These are phyloP conservation scores for Leptinotarsa rubiginosa DNA, from an alignment of 2,888 invertebrate species.

Conservation along the genomic window DNA sequence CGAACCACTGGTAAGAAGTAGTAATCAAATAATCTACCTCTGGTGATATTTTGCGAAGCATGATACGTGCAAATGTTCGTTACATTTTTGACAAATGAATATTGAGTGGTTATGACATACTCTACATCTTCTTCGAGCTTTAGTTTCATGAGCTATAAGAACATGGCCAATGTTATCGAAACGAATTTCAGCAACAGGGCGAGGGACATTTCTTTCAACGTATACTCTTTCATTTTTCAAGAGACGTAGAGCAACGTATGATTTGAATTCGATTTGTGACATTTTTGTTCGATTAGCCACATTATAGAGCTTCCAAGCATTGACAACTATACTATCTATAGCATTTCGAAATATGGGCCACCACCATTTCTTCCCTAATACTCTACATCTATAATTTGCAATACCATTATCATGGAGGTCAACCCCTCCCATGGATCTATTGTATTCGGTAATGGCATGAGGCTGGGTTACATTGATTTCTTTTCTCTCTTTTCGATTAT, in stretches of 20 bases:
- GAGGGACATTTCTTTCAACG: constrained; percentile 24
- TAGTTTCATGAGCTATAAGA: constrained; percentile 27
- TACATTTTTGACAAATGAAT: constrained; percentile 28
- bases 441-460: constrained; percentile 27
- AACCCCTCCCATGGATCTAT: constrained; percentile 31
- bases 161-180: constrained; percentile 32
- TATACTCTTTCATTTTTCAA: constrained; percentile 28
- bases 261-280: constrained; percentile 46
- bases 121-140: constrained; percentile 33
- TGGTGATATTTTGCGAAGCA: constrained; percentile 34
- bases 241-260: constrained; percentile 36
- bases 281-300: constrained; percentile 42
- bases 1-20: constrained; percentile 27
- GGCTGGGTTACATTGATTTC: no score
- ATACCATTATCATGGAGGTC: constrained; percentile 33
- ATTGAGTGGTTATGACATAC: constrained; percentile 34
- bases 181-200: constrained; percentile 22
- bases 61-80: constrained; percentile 28
- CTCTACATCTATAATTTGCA: constrained; percentile 47
- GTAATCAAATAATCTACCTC: constrained; percentile 20
- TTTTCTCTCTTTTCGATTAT: constrained; percentile 25
- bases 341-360: constrained; percentile 50
- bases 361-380: constrained; percentile 50
- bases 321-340: constrained; percentile 37
- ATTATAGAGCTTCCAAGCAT: constrained; percentile 22